Conservation (phyloP, 2,113 vertebrate genomes). For the Podarcis muralis region DNA sequence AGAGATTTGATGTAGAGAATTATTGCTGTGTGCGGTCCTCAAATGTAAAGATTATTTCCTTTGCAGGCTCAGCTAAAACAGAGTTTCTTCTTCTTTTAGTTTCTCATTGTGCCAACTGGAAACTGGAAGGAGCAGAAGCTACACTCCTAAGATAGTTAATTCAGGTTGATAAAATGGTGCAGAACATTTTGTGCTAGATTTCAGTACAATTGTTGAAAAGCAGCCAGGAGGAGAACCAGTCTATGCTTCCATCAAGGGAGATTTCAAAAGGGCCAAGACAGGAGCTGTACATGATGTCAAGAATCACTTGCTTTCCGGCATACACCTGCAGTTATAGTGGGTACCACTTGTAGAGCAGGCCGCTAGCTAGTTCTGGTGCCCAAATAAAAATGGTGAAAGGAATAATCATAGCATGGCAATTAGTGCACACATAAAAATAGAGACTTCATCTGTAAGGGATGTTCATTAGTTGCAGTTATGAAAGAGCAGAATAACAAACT, state of each 20-base stretch:
- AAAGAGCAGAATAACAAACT: neutral
- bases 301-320: neutral
- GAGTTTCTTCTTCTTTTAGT: neutral
- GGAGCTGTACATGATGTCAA: neutral
- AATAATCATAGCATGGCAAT: neutral
- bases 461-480: neutral
- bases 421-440: neutral
- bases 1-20: neutral
- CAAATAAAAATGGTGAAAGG: neutral
- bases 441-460: neutral
- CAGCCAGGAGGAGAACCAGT: neutral
- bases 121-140: neutral
- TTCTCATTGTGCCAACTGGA: neutral
- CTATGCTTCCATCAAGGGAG: neutral
- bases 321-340: neutral
- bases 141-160: neutral
- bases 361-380: neutral
- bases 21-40: neutral
- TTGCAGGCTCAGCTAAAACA: neutral
- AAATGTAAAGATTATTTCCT: neutral
- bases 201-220: neutral
- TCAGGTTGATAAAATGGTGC: neutral
- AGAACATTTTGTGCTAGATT: neutral
- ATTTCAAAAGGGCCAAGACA: constrained; percentile 7
- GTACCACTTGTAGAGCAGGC: neutral